A percentile compares a stretch with the other conserved stretches of the same genome.
phyloP scores from a whole-genome alignment of 2,888 invertebrate species.

The Bellardia pandia region DNA sequence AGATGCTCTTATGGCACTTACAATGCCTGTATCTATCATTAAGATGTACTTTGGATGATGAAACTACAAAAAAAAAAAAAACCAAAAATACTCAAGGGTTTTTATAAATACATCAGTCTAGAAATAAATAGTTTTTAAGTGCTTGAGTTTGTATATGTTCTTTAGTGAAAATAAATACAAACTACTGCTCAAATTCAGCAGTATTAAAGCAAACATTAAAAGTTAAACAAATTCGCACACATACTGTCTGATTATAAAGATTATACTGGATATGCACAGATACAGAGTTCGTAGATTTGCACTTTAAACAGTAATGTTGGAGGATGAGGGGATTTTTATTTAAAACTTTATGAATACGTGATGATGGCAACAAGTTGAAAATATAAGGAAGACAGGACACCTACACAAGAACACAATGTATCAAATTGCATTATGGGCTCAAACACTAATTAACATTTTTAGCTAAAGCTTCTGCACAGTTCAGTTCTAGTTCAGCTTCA shows the following conservation, averaged over 20 bases:
- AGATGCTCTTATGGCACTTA: slow-evolving; percentile 19
- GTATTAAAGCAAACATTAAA: slow-evolving; percentile 2
- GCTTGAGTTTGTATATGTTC: slow-evolving; percentile 2
- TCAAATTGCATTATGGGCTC: not conserved
- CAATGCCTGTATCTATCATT: slow-evolving; percentile 1
- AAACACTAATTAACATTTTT: too few relatives aligned
- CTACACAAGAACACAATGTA: not conserved
- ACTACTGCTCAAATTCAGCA: not conserved
- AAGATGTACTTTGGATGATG: slow-evolving; percentile 2
- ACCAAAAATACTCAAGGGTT: not conserved
- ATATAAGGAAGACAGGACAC: not conserved
- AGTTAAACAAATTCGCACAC: not conserved
- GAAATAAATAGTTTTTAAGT: not conserved
- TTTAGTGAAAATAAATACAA: not conserved
- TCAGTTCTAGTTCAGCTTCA: not conserved
- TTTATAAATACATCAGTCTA: not conserved
- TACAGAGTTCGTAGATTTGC: not conserved
- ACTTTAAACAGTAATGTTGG: not conserved
- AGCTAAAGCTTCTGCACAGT: not conserved
- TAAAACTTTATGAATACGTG: slow-evolving; percentile 17
- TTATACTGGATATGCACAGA: not conserved
- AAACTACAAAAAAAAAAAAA: not conserved
- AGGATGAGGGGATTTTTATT: not conserved
- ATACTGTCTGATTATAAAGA: not conserved
- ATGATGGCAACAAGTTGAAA: slow-evolving; percentile 29